Conservation (phyloP, 1,140 invertebrate genomes). For the Centruroides vittatus region DNA sequence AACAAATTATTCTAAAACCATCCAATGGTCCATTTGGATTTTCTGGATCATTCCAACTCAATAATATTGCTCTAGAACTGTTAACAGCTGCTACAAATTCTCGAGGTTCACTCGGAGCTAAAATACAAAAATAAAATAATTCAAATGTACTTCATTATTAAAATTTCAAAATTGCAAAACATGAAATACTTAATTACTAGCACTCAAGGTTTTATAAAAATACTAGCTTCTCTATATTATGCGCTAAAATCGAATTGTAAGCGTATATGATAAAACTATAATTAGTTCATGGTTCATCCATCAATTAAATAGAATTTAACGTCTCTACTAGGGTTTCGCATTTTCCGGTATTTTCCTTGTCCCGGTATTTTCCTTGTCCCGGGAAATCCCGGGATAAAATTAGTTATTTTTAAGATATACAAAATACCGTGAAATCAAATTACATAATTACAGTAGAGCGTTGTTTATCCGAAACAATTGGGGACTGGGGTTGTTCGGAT, state of each 20-base stretch:
- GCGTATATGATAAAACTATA: background rate
- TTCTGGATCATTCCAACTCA: background rate
- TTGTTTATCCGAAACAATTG: too few relatives aligned
- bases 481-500: too few relatives aligned
- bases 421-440: too few relatives aligned
- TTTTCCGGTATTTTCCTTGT: too few relatives aligned
- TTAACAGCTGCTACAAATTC: background rate
- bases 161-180: too few relatives aligned
- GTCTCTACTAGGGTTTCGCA: too few relatives aligned
- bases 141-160: too few relatives aligned
- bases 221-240: background rate
- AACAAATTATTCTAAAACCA: background rate
- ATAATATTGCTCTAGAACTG: background rate
- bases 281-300: background rate
- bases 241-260: background rate
- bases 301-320: background rate
- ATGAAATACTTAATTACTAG: background rate
- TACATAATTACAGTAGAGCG: too few relatives aligned
- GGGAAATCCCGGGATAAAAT: too few relatives aligned
- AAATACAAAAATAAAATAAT: background rate
- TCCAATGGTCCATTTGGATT: background rate
- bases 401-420: too few relatives aligned
- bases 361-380: too few relatives aligned
- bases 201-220: background rate
- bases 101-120: background rate